Base-by-base conservation (phyloP, 1,140 invertebrate genomes). In the Drosophila suzukii region DNA sequence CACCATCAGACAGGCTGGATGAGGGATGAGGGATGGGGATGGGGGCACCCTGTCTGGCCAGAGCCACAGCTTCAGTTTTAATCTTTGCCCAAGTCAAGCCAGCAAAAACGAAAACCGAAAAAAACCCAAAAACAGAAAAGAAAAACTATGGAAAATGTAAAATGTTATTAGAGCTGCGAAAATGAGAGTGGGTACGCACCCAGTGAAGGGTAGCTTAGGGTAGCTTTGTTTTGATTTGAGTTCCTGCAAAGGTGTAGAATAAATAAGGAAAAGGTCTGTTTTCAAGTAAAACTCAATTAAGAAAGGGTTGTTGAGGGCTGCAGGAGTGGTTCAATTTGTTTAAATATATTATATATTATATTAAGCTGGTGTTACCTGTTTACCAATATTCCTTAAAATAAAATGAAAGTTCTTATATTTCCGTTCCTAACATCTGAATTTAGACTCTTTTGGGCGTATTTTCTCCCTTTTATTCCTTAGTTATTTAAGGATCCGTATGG, bases 51-150 rank as follows among this genome's bases (percentile, higher is more conserved):
- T 47, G 67, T 57, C 65, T 71, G 67, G 56, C 63, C 51, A 20
- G 43, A 57, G 58, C 51, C 55, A 61, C 68, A 73, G 49, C 60
- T 80, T 71, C 73, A 62, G 75, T 75, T 79, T 77, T 80, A 83
- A 88, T 88, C 83, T 88, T 59, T 50, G 39, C 34, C 55, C 36
- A 41, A 72, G 49, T 34, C 66, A 41, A 27, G 34, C 32, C 43
- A 39, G 17, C 27, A 46, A 44, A 53, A 20, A 5, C 27, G 27
- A 27, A 27, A 27, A 27, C 27, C 27, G 27, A 27, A 27, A 59
- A 58, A 34, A 50, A 20, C 17, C 11, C 8, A 15, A 47, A 17
- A 30, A 30, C n/a, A 27, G 17, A 24, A 27, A 46, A 32, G 12
- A 43, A 32, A 61, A 13, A 41, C 53, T 30, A 73, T 57, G 34